A percentile compares a stretch with the other conserved stretches of the same genome.
Conservation (phyloP, 1,140 invertebrate genomes). For the Druon quercuslanigerum region DNA sequence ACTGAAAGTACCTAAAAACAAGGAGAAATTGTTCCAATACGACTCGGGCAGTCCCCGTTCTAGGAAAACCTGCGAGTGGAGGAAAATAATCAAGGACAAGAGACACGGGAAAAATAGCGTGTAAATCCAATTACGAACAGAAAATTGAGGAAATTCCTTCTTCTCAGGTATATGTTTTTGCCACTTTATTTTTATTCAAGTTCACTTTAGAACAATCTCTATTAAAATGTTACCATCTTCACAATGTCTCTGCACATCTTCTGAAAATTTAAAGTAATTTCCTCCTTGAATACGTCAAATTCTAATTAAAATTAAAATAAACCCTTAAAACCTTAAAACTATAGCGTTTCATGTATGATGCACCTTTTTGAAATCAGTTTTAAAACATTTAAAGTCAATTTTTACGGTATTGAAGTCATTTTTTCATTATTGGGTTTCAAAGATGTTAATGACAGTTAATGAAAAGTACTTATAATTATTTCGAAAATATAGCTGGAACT, state of each 20-base stretch:
- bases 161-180: background rate
- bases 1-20: slow-evolving; percentile 18
- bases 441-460: too few relatives aligned
- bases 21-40: slow-evolving; percentile 24
- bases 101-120: slow-evolving; percentile 24
- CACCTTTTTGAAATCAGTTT: too few relatives aligned
- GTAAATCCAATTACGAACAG: slow-evolving; percentile 16
- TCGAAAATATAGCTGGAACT: too few relatives aligned
- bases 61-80: slow-evolving; percentile 21
- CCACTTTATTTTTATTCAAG: background rate
- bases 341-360: too few relatives aligned
- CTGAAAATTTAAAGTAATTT: background rate
- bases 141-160: background rate
- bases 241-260: background rate
- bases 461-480: too few relatives aligned
- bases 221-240: background rate
- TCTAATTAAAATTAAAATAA: too few relatives aligned
- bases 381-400: too few relatives aligned
- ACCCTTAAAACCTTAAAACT: too few relatives aligned
- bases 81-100: slow-evolving; percentile 8
- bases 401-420: too few relatives aligned
- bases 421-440: too few relatives aligned
- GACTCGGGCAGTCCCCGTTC: slow-evolving; percentile 13
- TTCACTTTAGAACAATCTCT: background rate
- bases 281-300: background rate